Percentiles rank a stretch among this genome's conserved stretches.
These are phyloP conservation scores for Caerostris extrusa DNA, from an alignment of 1,140 invertebrate genomes.

Conservation along the genomic window DNA sequence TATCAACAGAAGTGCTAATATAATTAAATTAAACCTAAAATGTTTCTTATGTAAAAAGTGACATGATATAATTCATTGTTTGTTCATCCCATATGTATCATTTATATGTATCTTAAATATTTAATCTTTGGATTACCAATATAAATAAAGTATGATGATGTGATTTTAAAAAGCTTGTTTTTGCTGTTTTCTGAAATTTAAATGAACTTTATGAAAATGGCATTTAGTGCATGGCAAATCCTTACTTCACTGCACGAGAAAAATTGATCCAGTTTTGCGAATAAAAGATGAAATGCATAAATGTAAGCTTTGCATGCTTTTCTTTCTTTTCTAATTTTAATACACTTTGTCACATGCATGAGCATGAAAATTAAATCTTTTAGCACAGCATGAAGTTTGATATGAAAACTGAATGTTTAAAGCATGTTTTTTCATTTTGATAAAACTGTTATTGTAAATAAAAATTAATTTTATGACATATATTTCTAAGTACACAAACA, in stretches of 20 bases:
- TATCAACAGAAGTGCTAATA: too few species aligned
- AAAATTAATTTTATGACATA: not conserved
- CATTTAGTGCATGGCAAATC: constrained; percentile 1
- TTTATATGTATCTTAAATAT: too few species aligned
- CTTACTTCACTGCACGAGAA: not conserved
- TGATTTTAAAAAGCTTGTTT: too few species aligned
- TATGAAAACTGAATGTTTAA: not conserved
- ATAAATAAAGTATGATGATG: too few species aligned
- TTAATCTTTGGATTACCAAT: too few species aligned
- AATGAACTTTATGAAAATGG: not conserved
- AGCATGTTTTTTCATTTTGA: not conserved
- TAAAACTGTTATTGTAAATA: not conserved
- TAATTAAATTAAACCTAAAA: too few species aligned
- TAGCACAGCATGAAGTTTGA: not conserved
- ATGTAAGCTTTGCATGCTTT: not conserved
- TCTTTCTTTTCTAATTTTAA: not conserved
- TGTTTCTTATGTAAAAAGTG: too few species aligned
- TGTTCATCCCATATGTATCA: too few species aligned
- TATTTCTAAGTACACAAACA: too few species aligned
- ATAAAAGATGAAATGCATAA: not conserved
- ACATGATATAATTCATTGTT: too few species aligned
- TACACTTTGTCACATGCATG: not conserved
- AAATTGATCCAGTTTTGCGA: not conserved
- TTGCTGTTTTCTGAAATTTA: not conserved
- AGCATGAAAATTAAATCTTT: not conserved